A percentile compares a stretch with the other conserved stretches of the same genome.
These are phyloP conservation scores for Galeopsomyia nigrocyanea DNA, from an alignment of 2,888 invertebrate genomes.

Conservation along the genomic window DNA sequence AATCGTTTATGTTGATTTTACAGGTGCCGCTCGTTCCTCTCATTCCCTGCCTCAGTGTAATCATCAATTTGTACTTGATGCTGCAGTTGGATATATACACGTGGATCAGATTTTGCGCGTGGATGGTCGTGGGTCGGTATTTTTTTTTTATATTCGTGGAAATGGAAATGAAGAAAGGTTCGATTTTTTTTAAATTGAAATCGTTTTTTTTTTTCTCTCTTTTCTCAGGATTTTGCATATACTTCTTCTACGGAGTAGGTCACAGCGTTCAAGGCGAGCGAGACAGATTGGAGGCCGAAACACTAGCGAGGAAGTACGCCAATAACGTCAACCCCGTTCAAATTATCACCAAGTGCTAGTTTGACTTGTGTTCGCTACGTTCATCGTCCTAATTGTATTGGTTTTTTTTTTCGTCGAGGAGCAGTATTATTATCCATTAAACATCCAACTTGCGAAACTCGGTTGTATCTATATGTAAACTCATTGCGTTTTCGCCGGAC, in stretches of 20 bases:
- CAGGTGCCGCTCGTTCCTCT: constrained; percentile 88
- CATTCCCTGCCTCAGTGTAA: constrained; percentile 86
- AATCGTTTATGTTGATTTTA: no score
- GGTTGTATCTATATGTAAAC: no score
- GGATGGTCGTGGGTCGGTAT: constrained; percentile 83
- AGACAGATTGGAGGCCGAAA: constrained; percentile 53
- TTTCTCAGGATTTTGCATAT: constrained; percentile 84
- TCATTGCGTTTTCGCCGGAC: no score
- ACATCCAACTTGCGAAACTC: no score
- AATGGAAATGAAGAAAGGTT: no score
- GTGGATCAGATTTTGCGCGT: constrained; percentile 89
- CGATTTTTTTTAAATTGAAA: not conserved
- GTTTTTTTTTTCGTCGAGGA: constrained; percentile 25
- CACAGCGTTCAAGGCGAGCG: constrained; percentile 78
- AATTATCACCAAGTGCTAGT: constrained; percentile 51
- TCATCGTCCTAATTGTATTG: not conserved
- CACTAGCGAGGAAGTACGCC: constrained; percentile 53
- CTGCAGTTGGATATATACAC: constrained; percentile 86
- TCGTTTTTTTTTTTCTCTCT: no score
- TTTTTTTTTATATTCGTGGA: no score
- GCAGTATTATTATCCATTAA: constrained; percentile 39
- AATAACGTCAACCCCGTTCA: constrained; percentile 51
- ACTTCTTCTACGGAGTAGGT: constrained; percentile 86
- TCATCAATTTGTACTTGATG: constrained; percentile 93
- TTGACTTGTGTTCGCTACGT: not conserved